Conservation (phyloP, 64 coral and sea anemone genomes). For the Platygyra sinensis region DNA sequence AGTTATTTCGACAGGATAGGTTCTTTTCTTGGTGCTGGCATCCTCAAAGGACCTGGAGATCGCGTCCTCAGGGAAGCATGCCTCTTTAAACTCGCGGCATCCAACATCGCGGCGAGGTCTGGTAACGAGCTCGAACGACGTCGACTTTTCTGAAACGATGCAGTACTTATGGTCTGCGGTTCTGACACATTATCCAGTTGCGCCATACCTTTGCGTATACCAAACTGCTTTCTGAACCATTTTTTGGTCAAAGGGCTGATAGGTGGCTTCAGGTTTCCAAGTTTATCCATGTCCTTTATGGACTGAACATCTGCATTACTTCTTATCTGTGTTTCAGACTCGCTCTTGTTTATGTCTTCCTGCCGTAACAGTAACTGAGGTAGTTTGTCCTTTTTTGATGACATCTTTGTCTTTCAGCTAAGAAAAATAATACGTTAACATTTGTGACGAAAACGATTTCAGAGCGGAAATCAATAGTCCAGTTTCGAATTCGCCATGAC, state of each 20-base stretch:
- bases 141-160: neutral
- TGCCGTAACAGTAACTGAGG: neutral
- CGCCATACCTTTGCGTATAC: constrained; percentile 49
- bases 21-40: neutral
- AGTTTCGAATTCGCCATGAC: no score
- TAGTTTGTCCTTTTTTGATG: constrained; percentile 8
- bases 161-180: neutral
- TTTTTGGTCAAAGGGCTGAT: constrained; percentile 71
- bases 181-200: neutral
- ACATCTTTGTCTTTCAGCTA: neutral
- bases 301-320: neutral
- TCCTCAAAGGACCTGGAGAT: neutral
- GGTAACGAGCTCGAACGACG: constrained; percentile 86
- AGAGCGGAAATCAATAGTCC: no score
- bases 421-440: neutral
- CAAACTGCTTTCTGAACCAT: constrained; percentile 92
- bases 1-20: neutral
- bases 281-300: neutral
- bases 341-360: neutral
- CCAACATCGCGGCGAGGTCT: constrained; percentile 82
- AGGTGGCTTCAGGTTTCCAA: neutral
- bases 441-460: no score
- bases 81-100: constrained; percentile 64
- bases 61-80: neutral
- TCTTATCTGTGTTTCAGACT: neutral